Conservation (phyloP, 2,113 vertebrate species). For the Heterotis niloticus region DNA sequence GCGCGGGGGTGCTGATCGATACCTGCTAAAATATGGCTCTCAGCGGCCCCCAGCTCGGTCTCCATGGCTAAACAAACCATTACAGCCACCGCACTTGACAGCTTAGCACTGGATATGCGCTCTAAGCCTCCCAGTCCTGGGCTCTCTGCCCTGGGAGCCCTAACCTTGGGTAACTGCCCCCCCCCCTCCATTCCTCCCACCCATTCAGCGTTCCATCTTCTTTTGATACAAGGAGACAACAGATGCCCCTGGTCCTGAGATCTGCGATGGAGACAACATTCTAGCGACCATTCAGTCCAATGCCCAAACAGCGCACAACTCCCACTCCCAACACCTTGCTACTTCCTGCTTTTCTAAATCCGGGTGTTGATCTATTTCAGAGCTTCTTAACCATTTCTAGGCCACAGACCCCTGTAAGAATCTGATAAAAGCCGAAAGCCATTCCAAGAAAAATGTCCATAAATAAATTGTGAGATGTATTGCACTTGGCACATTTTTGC, state of each 20-base stretch:
- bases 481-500: no score
- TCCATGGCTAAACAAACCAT: constrained; percentile 84
- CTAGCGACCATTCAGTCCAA: neutral
- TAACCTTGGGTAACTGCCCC: constrained; percentile 44
- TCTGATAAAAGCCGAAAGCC: no score
- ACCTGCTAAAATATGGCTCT: constrained; percentile 87
- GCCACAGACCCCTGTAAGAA: no score
- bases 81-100: constrained; percentile 68
- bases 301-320: neutral
- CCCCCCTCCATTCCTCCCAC: constrained; percentile 46
- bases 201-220: constrained; percentile 58
- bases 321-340: neutral
- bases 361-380: neutral
- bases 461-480: no score
- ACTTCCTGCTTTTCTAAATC: constrained; percentile 1
- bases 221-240: constrained; percentile 60
- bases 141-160: constrained; percentile 53
- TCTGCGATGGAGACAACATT: constrained; percentile 34
- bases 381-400: no score
- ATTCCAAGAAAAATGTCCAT: no score
- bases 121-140: constrained; percentile 65
- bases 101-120: constrained; percentile 72
- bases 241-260: constrained; percentile 59
- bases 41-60: constrained; percentile 75
- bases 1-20: constrained; percentile 75